Evolutionary conservation across 2,797 vertebrate genomes (phyloP).

Genomic region (Coluber constrictor): DNA sequence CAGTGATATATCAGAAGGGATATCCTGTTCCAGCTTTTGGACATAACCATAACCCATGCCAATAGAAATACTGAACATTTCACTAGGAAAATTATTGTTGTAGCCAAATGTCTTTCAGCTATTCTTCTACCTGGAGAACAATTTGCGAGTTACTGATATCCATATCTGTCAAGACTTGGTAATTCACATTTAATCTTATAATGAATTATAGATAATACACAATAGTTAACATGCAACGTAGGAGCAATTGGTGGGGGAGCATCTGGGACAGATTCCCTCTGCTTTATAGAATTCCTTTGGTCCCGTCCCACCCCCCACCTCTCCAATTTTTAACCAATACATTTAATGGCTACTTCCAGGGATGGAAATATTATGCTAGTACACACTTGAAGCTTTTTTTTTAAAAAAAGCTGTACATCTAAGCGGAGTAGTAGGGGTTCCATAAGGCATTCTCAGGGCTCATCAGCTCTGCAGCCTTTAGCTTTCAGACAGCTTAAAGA

Average conservation of each 20-base stretch:
- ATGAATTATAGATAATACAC: not conserved
- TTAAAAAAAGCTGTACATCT: not conserved
- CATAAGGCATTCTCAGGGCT: not conserved
- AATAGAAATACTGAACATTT: not conserved
- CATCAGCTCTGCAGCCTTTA: not conserved
- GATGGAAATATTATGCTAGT: not conserved
- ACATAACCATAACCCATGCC: not conserved
- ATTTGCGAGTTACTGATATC: not conserved
- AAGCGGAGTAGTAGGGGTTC: not conserved
- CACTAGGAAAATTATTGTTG: not conserved
- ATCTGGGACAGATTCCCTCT: not conserved
- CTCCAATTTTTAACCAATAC: not conserved
- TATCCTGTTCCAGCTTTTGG: not conserved
- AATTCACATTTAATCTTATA: not conserved
- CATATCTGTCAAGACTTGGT: not conserved
- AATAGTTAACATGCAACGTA: not conserved
- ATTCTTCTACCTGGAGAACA: not conserved
- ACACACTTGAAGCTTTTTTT: not conserved
- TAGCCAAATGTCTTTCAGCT: not conserved
- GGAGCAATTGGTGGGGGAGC: not conserved
- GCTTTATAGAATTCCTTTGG: not conserved
- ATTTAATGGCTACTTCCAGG: not conserved
- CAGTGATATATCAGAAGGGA: not conserved
- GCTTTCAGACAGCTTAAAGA: not conserved
- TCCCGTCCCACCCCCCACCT: not conserved